Base-by-base conservation (phyloP, 2,797 vertebrate genomes). In the Molossus alvarezi region DNA sequence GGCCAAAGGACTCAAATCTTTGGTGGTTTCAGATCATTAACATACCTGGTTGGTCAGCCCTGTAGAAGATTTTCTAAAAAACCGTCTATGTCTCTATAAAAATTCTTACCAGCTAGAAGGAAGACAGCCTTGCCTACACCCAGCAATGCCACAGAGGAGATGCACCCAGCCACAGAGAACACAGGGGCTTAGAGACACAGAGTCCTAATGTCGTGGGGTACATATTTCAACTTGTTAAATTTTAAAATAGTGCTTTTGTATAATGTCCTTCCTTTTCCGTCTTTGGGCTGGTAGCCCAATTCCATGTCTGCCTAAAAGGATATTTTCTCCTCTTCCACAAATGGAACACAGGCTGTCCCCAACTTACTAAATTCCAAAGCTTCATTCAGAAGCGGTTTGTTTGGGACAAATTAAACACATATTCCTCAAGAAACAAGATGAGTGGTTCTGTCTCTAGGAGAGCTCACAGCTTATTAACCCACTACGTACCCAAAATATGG, bases 21-120 rank as follows among this genome's bases (percentile, higher is more conserved):
- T 84, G 88, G 48, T 81, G 60, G 87, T 95, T 97, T 97, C 72
- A 93, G 64, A 48, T 88, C 84, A 96, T 97, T 91, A 95, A 93
- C 95, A 97, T 94, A 84, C 29, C 58, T 85, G 57, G 17, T 53
- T 93, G 94, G 91, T 86, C 41, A 82, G 58, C 33, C 9, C 67
- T 85, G 27, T 18, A 53, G 55, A 84, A 94, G 13, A 51, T 81
- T 72, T 58, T 76, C 2, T 1, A 48, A 2, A 6, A 37, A 83
- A 75, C 25, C 87, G 72, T 33, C 20, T 69, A 21, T 17, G 2
- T 58, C 67, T 55, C 72, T 13, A 45, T 69, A 94, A 95, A 93
- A 37, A 64, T 85, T 95, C 55, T 94, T 87, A 86, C 45, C 62
- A 60, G 9, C 6, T 83, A 12, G 62, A 75, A 92, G 55, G 72